phyloP scores from a whole-genome alignment of 2,888 invertebrate genomes.

The Stenotaenia linearis region DNA sequence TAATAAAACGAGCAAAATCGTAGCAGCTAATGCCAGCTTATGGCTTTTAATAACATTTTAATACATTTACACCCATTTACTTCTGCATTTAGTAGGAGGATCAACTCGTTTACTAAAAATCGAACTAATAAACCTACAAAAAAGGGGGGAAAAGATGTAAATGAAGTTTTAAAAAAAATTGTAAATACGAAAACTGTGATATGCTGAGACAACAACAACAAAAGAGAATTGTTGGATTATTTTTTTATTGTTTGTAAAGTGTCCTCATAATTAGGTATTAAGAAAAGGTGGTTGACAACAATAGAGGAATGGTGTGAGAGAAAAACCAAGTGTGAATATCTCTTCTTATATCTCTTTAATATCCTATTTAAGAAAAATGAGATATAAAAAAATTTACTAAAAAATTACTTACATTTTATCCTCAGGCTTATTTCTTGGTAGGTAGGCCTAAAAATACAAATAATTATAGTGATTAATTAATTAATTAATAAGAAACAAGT shows the following conservation, averaged over 20 bases:
- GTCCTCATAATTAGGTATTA: neutral
- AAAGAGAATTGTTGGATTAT: neutral
- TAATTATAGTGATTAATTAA: neutral
- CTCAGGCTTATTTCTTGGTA: conserved; percentile 12
- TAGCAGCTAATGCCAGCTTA: too few species aligned
- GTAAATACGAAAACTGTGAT: conserved; percentile 20
- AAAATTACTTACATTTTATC: neutral
- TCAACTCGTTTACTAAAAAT: neutral
- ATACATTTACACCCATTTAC: too few species aligned
- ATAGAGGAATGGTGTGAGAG: neutral
- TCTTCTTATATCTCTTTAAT: conserved; percentile 2
- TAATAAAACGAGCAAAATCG: neutral
- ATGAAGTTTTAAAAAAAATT: neutral
- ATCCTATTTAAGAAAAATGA: neutral
- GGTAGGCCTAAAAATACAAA: neutral
- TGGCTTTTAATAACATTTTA: too few species aligned
- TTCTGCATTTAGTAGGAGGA: neutral
- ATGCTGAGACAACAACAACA: conserved; percentile 12
- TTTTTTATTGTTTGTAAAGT: conserved; percentile 20
- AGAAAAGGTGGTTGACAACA: conserved; percentile 7
- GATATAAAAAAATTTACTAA: neutral
- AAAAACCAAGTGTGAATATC: neutral
- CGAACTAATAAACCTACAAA: neutral
- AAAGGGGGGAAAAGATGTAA: neutral
- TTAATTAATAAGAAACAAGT: neutral